phyloP scores from a whole-genome alignment of 1,140 invertebrate genomes.

The Zaprionus taronus region DNA sequence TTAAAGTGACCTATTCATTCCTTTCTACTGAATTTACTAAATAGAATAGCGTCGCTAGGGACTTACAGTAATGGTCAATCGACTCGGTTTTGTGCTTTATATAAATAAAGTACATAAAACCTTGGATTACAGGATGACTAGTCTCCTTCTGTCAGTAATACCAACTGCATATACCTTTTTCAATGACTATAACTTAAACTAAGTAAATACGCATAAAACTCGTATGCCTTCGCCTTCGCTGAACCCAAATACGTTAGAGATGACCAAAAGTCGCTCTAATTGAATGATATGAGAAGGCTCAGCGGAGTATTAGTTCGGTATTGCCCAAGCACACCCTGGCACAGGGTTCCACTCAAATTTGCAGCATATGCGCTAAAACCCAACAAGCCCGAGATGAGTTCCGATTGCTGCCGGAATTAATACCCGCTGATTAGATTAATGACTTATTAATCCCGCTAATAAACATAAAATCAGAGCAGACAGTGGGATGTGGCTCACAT shows the following conservation, averaged over 20 bases:
- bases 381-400: constrained; percentile 11
- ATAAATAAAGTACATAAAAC: not conserved
- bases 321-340: not conserved
- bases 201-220: not conserved
- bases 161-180: not conserved
- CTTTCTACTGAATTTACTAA: no score
- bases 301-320: not conserved
- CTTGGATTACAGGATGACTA: not conserved
- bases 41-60: no score
- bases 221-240: not conserved
- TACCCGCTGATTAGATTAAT: constrained; percentile 63
- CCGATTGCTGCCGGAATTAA: constrained; percentile 12
- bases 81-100: accelerated
- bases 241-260: not conserved
- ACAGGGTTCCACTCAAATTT: constrained; percentile 45
- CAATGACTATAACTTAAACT: not conserved
- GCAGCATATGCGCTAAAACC: constrained; percentile 60
- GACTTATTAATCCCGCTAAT: constrained; percentile 73
- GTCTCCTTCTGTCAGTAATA: not conserved
- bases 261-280: constrained; percentile 7
- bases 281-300: constrained; percentile 14
- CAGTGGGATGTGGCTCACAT: constrained; percentile 14
- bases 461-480: constrained; percentile 56
- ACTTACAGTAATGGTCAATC: not conserved
- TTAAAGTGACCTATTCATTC: no score